Evolutionary conservation across 2,797 vertebrate species (phyloP), one percentile per base, ranked within the genome.

Genomic region (Eidolon dupreanum): DNA sequence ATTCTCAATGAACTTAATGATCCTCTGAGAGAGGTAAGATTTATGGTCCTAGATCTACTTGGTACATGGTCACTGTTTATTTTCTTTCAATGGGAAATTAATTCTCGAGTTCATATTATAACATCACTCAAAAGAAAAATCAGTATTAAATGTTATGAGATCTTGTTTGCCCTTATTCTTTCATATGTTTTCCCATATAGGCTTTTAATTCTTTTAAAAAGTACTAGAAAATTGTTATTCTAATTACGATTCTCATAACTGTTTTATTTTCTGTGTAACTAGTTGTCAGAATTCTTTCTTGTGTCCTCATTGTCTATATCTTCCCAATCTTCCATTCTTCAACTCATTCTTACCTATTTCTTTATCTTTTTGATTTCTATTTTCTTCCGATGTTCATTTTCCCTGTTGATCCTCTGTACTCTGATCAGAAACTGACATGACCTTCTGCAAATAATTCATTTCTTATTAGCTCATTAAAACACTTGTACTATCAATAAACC

Each of bases 1-100:
- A 99, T 99, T 98, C 98, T 99, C 90, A 99, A 98, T 96, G 99
- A 99, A 97, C 99, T 99, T 96, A 99, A 99, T 65, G 99, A 99
- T 97, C 99, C 99, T 13, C 99, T 99, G 75, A 99, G 99, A 97
- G 99, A 99, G 99, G 99, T 99, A 98, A 99, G 99, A 78, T 70
- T 92, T 24, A 51, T 75, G 1, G 22, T 11, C 38, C 53, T 75
- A 2, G 4, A 12, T 93, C 26, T 86, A 31, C 4, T 3, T 36
- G 15, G 1, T n/a, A 8, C 0, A 0, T 38, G 51, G 61, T 87
- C n/a, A 15, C 11, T 0, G 51, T 22, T 7, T 4, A 6, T 57
- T 49, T 28, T 73, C 19, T 75, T 93, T 19, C 28, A 22, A 0
- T 71, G 11, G 6, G 20, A 65, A 41, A 51, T 68, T 70, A 41